Percentiles rank a stretch among this genome's conserved stretches.
These are phyloP conservation scores for Oenanthe oenanthe DNA, from an alignment of 2,113 vertebrate genomes.

Conservation along the genomic window DNA sequence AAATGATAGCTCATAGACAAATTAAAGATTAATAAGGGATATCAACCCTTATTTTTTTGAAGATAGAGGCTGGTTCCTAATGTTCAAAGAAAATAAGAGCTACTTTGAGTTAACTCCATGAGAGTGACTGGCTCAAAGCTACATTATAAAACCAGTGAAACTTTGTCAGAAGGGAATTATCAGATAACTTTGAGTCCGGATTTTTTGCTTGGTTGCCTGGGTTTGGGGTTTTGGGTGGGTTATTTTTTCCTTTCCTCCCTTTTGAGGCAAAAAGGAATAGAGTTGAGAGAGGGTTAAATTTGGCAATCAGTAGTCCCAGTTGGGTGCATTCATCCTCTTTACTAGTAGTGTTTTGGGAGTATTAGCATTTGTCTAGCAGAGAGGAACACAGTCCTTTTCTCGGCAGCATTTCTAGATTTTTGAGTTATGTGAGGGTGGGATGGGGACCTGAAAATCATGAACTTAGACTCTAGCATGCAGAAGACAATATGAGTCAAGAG, in stretches of 20 bases:
- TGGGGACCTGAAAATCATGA: not conserved
- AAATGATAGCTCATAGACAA: not conserved
- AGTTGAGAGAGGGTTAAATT: not conserved
- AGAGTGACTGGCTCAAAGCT: not conserved
- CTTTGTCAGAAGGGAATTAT: not conserved
- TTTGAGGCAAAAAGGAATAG: not conserved
- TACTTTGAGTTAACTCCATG: not conserved
- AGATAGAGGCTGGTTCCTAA: not conserved
- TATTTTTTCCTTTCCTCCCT: rapidly evolving
- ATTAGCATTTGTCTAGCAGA: not conserved
- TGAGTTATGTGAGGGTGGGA: not conserved
- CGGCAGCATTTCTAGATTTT: not conserved
- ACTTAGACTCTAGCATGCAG: not conserved
- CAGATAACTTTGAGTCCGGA: not conserved
- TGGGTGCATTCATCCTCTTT: not conserved
- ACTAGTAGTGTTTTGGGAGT: not conserved
- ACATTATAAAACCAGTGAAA: not conserved
- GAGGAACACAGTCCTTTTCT: not conserved
- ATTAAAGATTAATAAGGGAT: not conserved
- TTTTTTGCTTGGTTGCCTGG: not conserved
- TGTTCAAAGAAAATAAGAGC: too few species aligned
- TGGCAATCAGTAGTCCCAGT: not conserved
- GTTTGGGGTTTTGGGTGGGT: rapidly evolving
- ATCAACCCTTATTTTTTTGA: not conserved
- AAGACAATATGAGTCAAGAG: not conserved